phyloP scores from a whole-genome alignment of 2,113 vertebrate species.

The Phylloscopus whistleri region DNA sequence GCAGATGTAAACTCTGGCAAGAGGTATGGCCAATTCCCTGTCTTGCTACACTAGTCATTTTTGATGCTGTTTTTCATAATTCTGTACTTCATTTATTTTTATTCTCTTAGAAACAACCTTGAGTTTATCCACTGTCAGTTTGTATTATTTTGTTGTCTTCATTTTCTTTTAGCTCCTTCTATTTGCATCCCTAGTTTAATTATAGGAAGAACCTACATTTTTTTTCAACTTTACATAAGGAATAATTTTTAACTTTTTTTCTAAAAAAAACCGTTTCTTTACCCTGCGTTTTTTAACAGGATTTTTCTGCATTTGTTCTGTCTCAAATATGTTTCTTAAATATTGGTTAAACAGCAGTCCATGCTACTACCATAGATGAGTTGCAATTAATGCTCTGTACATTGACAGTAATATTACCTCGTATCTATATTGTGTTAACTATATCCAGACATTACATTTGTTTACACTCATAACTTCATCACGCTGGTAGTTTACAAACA shows the following conservation, averaged over 20 bases:
- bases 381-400: not conserved
- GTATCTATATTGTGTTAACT: not conserved
- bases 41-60: not conserved
- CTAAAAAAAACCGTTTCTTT: not conserved
- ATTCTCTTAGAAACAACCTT: not conserved
- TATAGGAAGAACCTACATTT: not conserved
- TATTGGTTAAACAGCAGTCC: not conserved
- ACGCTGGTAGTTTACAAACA: not conserved
- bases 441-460: not conserved
- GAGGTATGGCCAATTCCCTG: not conserved
- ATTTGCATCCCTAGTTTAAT: not conserved
- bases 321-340: not conserved
- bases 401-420: not conserved
- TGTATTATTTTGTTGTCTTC: not conserved
- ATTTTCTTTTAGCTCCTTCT: not conserved
- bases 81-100: not conserved
- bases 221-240: not conserved
- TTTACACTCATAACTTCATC: not conserved
- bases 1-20: not conserved
- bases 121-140: not conserved
- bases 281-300: not conserved
- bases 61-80: not conserved
- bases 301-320: not conserved
- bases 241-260: not conserved
- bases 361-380: not conserved